Base-by-base conservation (phyloP, 2,888 invertebrate species). In the Gastracanthus pulcherrimus region DNA sequence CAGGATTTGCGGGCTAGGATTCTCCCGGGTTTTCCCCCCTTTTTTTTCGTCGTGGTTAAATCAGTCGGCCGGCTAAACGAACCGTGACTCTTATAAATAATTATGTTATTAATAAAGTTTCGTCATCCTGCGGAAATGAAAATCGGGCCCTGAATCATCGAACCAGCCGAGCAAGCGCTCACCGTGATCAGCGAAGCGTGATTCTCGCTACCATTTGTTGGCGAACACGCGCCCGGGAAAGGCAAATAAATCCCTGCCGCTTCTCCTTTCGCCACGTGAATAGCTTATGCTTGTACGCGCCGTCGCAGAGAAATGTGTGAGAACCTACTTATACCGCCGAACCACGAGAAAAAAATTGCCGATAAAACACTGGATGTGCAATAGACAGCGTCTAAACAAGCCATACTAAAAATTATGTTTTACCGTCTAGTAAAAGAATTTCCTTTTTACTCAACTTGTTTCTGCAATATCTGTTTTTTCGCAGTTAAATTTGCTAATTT, bases 101-200 rank as follows among this genome's bases (percentile, higher is more conserved):
- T 82, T 84, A 48, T 26, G 83, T 84, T 84, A 84, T 83, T 85
- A 84, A 84, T 83, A 82, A 81, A 74, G 85, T 86, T 87, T 86
- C 86, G 82, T 84, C 88, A 88, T 86, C 86, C 85, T 85, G 85
- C 86, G 86, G 86, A 86, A 86, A 85, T 81, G 84, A 82, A 84
- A 86, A 85, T 85, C 84, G 83, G 55, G 60, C 62, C 34, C 79
- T 83, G 83, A 86, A 83, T 84, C 82, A 85, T 85, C 83, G 84
- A 82, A 83, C 78, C 31, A 19, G 9, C 5, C 19, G 38, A 16
- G 23, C 29, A 26, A 31, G 19, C 51, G 64, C 38, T 45, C 26
- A 55, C 36, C 34, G 41, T 45, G 79, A 77, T 62, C 83, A 84
- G 34, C 80, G 66, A 29, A 80, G 75, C 82, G 84, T 84, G 82